phyloP scores from a whole-genome alignment of 2,797 vertebrate genomes.

The Poecilia gillii region DNA sequence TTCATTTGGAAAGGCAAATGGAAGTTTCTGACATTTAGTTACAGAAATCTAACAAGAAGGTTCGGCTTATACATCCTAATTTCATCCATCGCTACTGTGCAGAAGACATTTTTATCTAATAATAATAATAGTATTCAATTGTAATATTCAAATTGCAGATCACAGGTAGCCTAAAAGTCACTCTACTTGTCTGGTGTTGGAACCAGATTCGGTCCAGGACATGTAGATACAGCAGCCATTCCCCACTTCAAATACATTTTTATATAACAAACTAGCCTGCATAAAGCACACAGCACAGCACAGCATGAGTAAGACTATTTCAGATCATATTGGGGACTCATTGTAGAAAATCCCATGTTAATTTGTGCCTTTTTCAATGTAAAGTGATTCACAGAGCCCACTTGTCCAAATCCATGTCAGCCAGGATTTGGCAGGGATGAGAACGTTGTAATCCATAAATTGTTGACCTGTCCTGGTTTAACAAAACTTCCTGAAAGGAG shows the following conservation, averaged over 20 bases:
- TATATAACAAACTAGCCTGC: neutral
- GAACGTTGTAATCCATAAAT: neutral
- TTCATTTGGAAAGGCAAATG: neutral
- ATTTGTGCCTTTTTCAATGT: neutral
- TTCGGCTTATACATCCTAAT: neutral
- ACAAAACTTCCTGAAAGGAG: neutral
- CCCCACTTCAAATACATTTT: neutral
- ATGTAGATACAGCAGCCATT: neutral
- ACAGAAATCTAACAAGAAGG: neutral
- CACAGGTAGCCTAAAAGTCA: too few species aligned
- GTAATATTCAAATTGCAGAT: too few species aligned
- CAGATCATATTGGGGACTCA: neutral
- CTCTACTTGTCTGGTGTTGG: too few species aligned
- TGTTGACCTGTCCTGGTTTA: neutral
- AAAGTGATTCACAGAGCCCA: neutral
- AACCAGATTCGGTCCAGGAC: too few species aligned
- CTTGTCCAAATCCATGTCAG: neutral
- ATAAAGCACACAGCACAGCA: neutral
- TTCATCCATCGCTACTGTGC: neutral
- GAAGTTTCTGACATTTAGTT: neutral
- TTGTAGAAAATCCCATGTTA: neutral
- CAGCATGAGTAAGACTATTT: neutral
- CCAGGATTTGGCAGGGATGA: neutral
- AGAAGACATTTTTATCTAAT: too few species aligned
- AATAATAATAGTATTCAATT: too few species aligned